Conservation (phyloP, 2,888 invertebrate species). For the Rhingia rostrata region DNA sequence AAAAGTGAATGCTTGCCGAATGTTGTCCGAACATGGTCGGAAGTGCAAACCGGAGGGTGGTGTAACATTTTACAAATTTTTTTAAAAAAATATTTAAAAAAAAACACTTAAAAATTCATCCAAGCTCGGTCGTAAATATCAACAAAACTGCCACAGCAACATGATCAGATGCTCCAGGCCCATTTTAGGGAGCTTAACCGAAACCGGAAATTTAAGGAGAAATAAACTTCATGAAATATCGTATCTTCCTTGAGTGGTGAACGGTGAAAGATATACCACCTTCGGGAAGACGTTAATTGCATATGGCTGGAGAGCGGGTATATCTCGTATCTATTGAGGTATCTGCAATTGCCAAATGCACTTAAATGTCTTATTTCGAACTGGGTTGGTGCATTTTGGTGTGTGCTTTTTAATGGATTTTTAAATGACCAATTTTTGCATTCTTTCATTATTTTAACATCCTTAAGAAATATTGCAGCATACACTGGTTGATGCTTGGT, state of each 20-base stretch:
- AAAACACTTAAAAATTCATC: slow-evolving; percentile 41
- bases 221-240: slow-evolving; percentile 41
- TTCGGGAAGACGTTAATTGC: no score
- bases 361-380: slow-evolving; percentile 58
- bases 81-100: slow-evolving; percentile 10
- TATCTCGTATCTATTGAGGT: slow-evolving; percentile 39
- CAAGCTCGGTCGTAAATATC: slow-evolving; percentile 50
- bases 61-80: slow-evolving; percentile 58
- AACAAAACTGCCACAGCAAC: slow-evolving; percentile 22
- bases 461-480: no score
- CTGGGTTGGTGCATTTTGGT: slow-evolving; percentile 4
- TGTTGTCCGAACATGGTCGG: slow-evolving; percentile 60
- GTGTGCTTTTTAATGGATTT: slow-evolving; percentile 38
- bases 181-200: slow-evolving; percentile 37
- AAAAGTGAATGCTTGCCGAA: slow-evolving; percentile 43
- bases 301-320: background rate
- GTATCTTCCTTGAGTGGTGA: background rate
- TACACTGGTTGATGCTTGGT: no score
- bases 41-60: slow-evolving; percentile 49
- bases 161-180: slow-evolving; percentile 3
- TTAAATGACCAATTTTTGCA: slow-evolving; percentile 49
- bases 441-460: slow-evolving; percentile 14
- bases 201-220: slow-evolving; percentile 56
- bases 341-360: slow-evolving; percentile 65
- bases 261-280: background rate